Base-by-base conservation (phyloP, 2,113 vertebrate genomes). In the Periophthalmodon schlosseri region DNA sequence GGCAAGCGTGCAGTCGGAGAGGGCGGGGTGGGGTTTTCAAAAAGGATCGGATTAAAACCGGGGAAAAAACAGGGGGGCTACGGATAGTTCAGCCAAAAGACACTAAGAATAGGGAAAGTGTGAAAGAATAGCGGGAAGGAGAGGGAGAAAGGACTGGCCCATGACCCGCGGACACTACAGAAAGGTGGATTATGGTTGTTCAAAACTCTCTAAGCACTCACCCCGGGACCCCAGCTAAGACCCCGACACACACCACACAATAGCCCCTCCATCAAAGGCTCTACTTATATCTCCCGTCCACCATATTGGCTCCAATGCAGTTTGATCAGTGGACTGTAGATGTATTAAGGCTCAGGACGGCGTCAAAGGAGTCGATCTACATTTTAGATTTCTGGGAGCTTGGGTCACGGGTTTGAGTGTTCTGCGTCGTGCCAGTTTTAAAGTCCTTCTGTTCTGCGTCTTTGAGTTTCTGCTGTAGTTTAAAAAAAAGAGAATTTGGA, bases 131-230 rank as follows among this genome's bases (percentile, higher is more conserved):
- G 78, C 70, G 81, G 68, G 74, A 79, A 76, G 50, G 76, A 75
- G 79, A 61, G 82, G 76, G 87, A 82, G 85, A 88, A 86, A 84
- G 74, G 81, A 58, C 76, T 92, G 89, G 88, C 91, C 94, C 92
- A 89, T 92, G 92, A 94, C 93, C 93, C 85, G 84, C 82, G 91
- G 88, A 93, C 93, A 91, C 89, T 92, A 90, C 87, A 91, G 87
- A 87, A 88, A 91, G 87, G 86, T 92, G 94, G 94, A 94, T 94
- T 94, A 94, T 76, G 89, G 92, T 92, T 94, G 94, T 94, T 94
- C 86, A 91, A 84, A 89, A 93, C 86, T 80, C 88, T 93, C 90
- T 93, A 92, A 93, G 89, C 80, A 84, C 88, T 94, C 93, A 94
- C 93, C 94, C 90, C 75, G 74, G 91, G 92, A 93, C 93, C 91